phyloP scores from a whole-genome alignment of 2,113 vertebrate species.

The Oncorhynchus clarkii region DNA sequence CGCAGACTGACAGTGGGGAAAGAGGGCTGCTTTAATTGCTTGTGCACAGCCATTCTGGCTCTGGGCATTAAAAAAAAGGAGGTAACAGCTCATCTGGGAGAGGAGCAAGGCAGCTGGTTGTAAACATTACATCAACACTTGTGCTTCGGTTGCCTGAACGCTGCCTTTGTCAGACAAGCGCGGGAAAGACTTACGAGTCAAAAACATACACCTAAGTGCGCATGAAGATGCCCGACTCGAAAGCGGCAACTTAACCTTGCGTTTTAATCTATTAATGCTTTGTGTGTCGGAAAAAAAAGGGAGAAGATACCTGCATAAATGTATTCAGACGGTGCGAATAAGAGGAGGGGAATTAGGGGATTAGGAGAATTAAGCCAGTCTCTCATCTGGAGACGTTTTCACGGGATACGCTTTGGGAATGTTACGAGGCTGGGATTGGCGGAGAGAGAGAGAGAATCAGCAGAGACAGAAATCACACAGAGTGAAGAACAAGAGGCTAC shows the following conservation, averaged over 20 bases:
- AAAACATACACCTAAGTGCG: slow-evolving; percentile 22
- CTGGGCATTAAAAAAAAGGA: neutral
- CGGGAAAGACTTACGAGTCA: neutral
- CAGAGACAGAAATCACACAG: neutral
- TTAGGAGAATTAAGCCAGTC: slow-evolving; percentile 40
- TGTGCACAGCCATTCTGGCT: slow-evolving; percentile 28
- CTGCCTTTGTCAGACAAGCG: neutral
- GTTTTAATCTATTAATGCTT: slow-evolving; percentile 45
- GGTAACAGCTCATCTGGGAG: slow-evolving; percentile 46
- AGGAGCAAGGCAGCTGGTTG: slow-evolving; percentile 12
- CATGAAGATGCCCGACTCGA: slow-evolving; percentile 13
- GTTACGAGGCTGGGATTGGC: neutral
- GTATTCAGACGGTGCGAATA: slow-evolving; percentile 21
- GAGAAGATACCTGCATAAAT: slow-evolving; percentile 41
- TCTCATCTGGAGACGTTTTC: slow-evolving; percentile 33
- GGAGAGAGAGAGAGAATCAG: neutral
- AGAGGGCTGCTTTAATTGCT: slow-evolving; percentile 44
- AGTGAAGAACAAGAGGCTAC: neutral
- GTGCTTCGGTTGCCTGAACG: slow-evolving; percentile 1
- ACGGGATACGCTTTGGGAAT: slow-evolving; percentile 2
- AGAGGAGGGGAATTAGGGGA: slow-evolving; percentile 40
- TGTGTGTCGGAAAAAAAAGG: neutral
- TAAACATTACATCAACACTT: slow-evolving; percentile 42
- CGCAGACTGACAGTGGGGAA: slow-evolving; percentile 24
- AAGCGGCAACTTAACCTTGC: slow-evolving; percentile 30